Evolutionary conservation across 1,140 invertebrate species (phyloP), one percentile per base, ranked within the genome.

Genomic region (Atopsyche davidsoni): DNA sequence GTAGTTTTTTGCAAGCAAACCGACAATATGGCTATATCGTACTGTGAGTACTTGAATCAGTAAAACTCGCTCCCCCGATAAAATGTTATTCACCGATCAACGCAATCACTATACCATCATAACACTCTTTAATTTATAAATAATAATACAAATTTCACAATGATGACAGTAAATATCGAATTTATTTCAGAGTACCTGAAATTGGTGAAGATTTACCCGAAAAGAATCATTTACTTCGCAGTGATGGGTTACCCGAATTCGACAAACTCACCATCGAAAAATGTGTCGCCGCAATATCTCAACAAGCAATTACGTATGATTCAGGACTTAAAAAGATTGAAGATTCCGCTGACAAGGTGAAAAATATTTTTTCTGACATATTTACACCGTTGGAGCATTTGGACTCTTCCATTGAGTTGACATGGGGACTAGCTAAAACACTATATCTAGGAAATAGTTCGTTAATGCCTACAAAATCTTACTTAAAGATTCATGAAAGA

Each of bases 341-440:
- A 65, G 70, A 82, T 46, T 55, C 65, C 4, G 65, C 75, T 70
- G 60, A 64, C 63, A 61, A 70, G 58, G 69, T 74, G 56, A 63
- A 75, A 44, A 79, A 84, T 70, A 75, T 82, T 35, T 86, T 90
- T 67, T 70, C 78, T 10, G 79, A 85, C 60, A 74, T 93, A n/a
- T 79, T 94, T 46, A 65, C 81, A 44, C 85, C 86, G 7, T 61
- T 95, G 9, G 92, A 96, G 62, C 76, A 81, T 53, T 64, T 83
- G 1, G 78, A 79, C 18, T 76, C 75, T 6, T 80, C 85, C 16
- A 69, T 96, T 25, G 85, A 90, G 60, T 78, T 82, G 23, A 89
- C 87, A n/a, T 93, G 87, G 87, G 87, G 87, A 22, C 76, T 90
- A 53, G 81, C 88, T 0, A 93, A 91, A 66, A 82, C 85, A 19